Evolutionary conservation across 2,888 invertebrate genomes (phyloP), one percentile per base, ranked within the genome.

Genomic region (Crepidodera aurea): DNA sequence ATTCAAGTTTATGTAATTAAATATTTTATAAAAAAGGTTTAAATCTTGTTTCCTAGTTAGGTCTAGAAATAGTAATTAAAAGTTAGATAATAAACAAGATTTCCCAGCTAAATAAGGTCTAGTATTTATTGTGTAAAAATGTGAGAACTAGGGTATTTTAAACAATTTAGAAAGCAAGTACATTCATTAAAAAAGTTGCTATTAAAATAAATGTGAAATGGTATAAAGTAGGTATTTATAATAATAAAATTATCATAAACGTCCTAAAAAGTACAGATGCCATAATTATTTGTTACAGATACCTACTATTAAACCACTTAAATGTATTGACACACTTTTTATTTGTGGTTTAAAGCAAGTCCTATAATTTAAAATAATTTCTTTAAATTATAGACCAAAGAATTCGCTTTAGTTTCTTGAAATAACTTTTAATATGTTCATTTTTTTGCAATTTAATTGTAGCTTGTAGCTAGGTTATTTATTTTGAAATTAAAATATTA

Each of bases 101-200:
- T 48, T 57, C 46, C 48, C 56, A 48, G 1, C 18, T 19, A 18
- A 56, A 46, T 13, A 16, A 46, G 44, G 19, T 29, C 13, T 46
- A 10, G 3, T 16, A 53, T 48, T 48, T 57, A 48, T 48, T 57
- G 48, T 57, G 56, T 25, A 56, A 56, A 55, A 44, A 10, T 56
- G 39, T 57, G 56, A 12, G 56, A 57, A 57, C 48, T 57, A 27
- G 37, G 48, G 13, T 27, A 37, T 48, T 39, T 13, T 25, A 13
- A 39, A 46, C 16, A n/a, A 54, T 6, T 44, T 55, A 13, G 46
- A 22, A 54, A 54, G 25, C 16, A 29, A 54, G 6, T 16, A 42
- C 4, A 34, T 40, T 54, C 8, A 53, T 40, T 18, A 34, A 34
- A 6, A 25, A 34, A 15, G 12, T 46, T 13, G 4, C 2, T 25